Base-by-base conservation (phyloP, 2,113 vertebrate species). In the Brachyhypopomus gauderio region DNA sequence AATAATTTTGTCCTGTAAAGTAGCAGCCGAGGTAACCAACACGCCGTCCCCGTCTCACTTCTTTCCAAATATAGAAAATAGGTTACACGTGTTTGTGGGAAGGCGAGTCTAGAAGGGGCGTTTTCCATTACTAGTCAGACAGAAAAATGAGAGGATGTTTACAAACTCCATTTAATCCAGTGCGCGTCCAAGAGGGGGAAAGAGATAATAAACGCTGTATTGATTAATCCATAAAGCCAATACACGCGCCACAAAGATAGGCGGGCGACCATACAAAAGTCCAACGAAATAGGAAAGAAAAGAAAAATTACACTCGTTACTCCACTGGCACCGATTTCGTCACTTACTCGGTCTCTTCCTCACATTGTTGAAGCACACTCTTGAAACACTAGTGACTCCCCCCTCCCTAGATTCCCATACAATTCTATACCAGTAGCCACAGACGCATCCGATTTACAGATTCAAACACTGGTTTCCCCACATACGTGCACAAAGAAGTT, bases 201-300 rank as follows among this genome's bases (percentile, higher is more conserved):
- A 83, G 85, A 89, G 87, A 90, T 88, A 90, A 92, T 92, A 92
- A 30, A 89, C 88, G 75, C 85, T 41, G 70, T 92, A 93, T 93
- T 92, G 92, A 93, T 93, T 92, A 86, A 87, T 85, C 89, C 88
- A 91, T 93, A 90, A 92, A 90, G 88, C 75, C 85, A 64, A 87
- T 82, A 85, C 38, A 30, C 71, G 41, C 25, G n/a, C 52, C 58
- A 72, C 73, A 64, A 83, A 86, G 71, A 82, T 85, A 86, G 83
- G 79, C 81, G 86, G 69, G 22, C 74, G 83, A 81, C 77, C 77
- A 82, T 74, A 87, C 79, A 81, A 83, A 59, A 45, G 75, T 82
- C 80, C 78, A 78, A 25, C 74, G 77, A 82, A 59, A 74, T 38
- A 11, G 17, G 69, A 79, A 84, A 83, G 59, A 52, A 58, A 85